Conservation (phyloP, 2,113 vertebrate species). For the Corythornis madagascariensis region DNA sequence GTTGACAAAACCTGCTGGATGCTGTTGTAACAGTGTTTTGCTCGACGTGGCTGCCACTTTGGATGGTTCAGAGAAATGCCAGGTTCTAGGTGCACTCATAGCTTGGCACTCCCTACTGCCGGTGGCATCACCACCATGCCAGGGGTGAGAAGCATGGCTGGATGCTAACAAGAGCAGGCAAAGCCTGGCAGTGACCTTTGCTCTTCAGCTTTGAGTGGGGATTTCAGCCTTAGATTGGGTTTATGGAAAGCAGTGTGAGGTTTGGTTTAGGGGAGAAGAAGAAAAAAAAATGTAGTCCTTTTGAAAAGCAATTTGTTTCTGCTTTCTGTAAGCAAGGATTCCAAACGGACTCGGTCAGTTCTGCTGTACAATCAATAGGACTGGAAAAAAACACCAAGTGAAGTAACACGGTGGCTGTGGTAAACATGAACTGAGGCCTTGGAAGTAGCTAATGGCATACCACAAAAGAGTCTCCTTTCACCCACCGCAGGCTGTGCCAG, state of each 20-base stretch:
- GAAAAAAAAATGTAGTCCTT: background rate
- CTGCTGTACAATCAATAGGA: background rate
- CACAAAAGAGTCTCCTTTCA: conserved; percentile 46
- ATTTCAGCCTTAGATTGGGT: background rate
- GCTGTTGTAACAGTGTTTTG: background rate
- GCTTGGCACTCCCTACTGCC: fast-evolving
- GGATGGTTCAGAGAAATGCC: background rate
- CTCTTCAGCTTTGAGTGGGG: conserved; percentile 7
- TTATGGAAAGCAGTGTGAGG: background rate
- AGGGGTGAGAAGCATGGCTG: fast-evolving
- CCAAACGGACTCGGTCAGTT: background rate
- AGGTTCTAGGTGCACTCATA: background rate
- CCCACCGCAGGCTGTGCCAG: background rate
- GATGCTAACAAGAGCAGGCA: background rate
- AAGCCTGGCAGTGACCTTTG: background rate
- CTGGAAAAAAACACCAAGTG: conserved; percentile 27
- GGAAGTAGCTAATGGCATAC: conserved; percentile 14
- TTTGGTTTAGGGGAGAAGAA: background rate
- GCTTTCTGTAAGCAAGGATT: conserved; percentile 5
- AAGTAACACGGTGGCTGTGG: conserved; percentile 36
- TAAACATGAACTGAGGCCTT: conserved; percentile 37
- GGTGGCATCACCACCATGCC: fast-evolving
- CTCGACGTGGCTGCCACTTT: background rate
- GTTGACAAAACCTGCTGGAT: conserved; percentile 23
- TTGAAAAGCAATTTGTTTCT: conserved; percentile 28